Base-by-base conservation (phyloP, 1,140 invertebrate species). In the Drusus annulatus region DNA sequence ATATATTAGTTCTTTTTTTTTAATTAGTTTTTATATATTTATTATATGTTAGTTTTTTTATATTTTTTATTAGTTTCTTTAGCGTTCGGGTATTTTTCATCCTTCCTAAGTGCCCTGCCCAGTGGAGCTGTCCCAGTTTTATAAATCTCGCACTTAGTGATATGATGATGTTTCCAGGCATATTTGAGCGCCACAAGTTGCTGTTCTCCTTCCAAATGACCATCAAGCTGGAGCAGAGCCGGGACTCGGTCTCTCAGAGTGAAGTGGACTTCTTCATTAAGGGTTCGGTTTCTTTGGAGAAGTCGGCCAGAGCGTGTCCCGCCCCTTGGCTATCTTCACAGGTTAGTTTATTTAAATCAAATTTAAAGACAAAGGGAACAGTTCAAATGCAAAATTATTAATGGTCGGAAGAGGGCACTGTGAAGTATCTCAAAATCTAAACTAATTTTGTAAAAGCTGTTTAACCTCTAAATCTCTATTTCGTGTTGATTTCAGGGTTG, bases 191-290 rank as follows among this genome's bases (percentile, higher is more conserved):
- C 68, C 96, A 98, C 88, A 98, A 98, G 86, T 86, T 98, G 45
- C 88, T 98, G 15, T 97, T 94, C 86, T 97, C 96, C 0, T 96
- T 98, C 87, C 95, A 97, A 93, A 97, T 98, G 86, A 93, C 95
- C 63, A 92, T 93, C 2, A 96, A 95, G 86, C 87, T 98, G 75
- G 92, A 97, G 85, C 92, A 94, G 84, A 94, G 93, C 84, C 87
- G 91, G 23, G 91, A 88, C 0, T 84, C 89, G 13, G 86, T 98
- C 0, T 89, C 85, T 2, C 94, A 96, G 84, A 85, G 89, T 2
- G 93, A 98, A 85, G 85, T 98, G n/a, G 94, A 97, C 84, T 98
- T 98, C 89, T 97, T 98, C 85, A 95, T 97, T 71, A 97, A 97
- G 86, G 96, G 96, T 23, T 94, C 93, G 83, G 91, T 96, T 0